Percentiles rank a stretch among this genome's conserved stretches.
Evolutionary conservation across 2,797 vertebrate genomes (phyloP).

Genomic region (Brotula barbata): DNA sequence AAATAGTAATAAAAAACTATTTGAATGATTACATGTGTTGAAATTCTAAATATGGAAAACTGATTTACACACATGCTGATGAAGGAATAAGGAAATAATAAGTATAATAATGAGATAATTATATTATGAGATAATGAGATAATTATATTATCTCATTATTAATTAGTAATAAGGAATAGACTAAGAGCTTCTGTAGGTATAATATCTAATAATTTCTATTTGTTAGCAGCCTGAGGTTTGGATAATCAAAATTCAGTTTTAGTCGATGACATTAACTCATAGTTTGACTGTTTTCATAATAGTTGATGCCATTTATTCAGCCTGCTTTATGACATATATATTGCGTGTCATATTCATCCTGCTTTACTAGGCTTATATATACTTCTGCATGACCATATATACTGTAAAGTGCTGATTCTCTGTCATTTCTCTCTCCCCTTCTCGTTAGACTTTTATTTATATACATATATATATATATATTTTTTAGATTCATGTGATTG

Average conservation of each 20-base stretch:
- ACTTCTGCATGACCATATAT: slow-evolving; percentile 32
- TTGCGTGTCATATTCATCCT: slow-evolving; percentile 10
- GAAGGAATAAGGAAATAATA: too few relatives aligned
- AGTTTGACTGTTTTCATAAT: slow-evolving; percentile 9
- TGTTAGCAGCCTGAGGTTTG: slow-evolving; percentile 41
- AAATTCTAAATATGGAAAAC: not conserved
- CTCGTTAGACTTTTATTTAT: too few relatives aligned
- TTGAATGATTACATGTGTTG: not conserved
- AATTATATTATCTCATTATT: too few relatives aligned
- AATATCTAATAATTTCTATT: not conserved
- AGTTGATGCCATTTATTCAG: slow-evolving; percentile 9
- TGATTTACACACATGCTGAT: not conserved
- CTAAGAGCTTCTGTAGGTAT: too few relatives aligned
- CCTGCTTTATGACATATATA: not conserved
- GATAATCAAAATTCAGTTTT: slow-evolving; percentile 36
- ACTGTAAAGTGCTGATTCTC: not conserved
- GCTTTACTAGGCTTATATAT: slow-evolving; percentile 8
- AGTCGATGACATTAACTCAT: slow-evolving; percentile 10
- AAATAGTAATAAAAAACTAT: not conserved
- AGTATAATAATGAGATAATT: too few relatives aligned
- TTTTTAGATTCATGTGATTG: slow-evolving; percentile 65
- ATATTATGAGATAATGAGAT: too few relatives aligned
- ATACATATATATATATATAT: too few relatives aligned
- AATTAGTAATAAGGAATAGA: too few relatives aligned
- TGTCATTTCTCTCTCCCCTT: not conserved